Conservation (phyloP, 2,888 invertebrate genomes). For the Atherix ibis region DNA sequence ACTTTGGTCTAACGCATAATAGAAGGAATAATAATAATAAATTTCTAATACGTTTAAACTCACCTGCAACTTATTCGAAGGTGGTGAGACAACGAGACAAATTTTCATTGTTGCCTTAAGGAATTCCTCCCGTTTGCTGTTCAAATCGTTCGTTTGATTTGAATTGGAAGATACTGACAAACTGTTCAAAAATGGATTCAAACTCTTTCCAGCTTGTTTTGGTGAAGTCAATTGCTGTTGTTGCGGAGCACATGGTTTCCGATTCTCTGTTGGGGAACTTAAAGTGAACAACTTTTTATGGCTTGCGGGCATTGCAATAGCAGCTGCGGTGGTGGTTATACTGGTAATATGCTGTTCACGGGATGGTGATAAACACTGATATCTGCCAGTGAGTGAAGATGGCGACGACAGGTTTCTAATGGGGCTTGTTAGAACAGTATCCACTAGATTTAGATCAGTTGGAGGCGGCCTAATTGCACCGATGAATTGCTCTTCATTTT, state of each 20-base stretch:
- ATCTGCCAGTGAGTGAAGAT: too few relatives aligned
- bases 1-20: too few relatives aligned
- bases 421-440: too few relatives aligned
- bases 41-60: too few relatives aligned
- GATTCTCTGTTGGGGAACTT: slow-evolving; percentile 1
- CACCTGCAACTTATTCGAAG: slow-evolving; percentile 34
- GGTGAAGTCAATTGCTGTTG: background rate
- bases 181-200: slow-evolving; percentile 25
- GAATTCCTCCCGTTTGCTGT: slow-evolving; percentile 46
- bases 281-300: background rate
- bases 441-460: too few relatives aligned
- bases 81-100: slow-evolving; percentile 56
- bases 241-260: too few relatives aligned
- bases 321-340: slow-evolving; percentile 3
- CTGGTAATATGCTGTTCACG: slow-evolving; percentile 1
- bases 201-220: slow-evolving; percentile 17
- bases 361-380: too few relatives aligned
- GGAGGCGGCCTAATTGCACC: too few relatives aligned
- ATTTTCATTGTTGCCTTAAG: slow-evolving; percentile 58
- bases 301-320: too few relatives aligned
- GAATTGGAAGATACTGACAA: slow-evolving; percentile 12
- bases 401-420: too few relatives aligned
- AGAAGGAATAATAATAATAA: too few relatives aligned
- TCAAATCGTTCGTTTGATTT: slow-evolving; percentile 20
- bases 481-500: too few relatives aligned